A percentile compares a stretch with the other conserved stretches of the same genome.
These are phyloP conservation scores for Ascidia mentula DNA, from an alignment of 23 tunicate genomes.

Conservation along the genomic window DNA sequence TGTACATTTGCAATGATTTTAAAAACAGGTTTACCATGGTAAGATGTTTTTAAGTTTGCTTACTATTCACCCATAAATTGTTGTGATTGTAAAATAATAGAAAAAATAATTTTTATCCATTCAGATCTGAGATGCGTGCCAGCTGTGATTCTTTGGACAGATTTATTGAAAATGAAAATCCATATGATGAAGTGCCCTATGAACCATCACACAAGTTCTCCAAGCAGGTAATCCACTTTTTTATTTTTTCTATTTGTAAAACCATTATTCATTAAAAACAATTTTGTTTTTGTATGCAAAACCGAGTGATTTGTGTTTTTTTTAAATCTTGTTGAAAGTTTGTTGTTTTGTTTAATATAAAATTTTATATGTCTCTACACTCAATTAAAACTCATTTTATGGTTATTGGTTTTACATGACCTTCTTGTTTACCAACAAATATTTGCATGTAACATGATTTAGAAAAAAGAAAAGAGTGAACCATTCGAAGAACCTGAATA, in stretches of 20 bases:
- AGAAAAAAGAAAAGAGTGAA: neutral
- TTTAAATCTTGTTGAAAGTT: neutral
- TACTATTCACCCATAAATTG: no score
- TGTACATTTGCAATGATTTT: no score
- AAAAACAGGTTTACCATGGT: no score
- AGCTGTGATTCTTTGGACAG: conserved; percentile 82
- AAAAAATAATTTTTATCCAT: conserved; percentile 2
- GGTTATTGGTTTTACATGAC: no score
- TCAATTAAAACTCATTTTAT: no score
- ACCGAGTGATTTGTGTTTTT: neutral
- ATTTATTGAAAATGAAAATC: conserved; percentile 97
- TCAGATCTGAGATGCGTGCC: conserved; percentile 66
- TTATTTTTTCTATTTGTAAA: neutral
- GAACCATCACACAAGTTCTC: conserved; percentile 25
- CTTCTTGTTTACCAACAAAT: no score
- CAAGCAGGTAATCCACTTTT: neutral
- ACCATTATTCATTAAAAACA: no score
- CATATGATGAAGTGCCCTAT: conserved; percentile 86
- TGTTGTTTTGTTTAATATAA: neutral
- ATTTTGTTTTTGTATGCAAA: neutral
- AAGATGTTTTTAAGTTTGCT: no score
- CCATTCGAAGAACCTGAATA: conserved; percentile 68
- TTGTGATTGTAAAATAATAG: no score
- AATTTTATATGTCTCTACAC: neutral
- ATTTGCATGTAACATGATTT: neutral